Conservation (phyloP, 2,888 invertebrate species). For the Drosophila greeni region DNA sequence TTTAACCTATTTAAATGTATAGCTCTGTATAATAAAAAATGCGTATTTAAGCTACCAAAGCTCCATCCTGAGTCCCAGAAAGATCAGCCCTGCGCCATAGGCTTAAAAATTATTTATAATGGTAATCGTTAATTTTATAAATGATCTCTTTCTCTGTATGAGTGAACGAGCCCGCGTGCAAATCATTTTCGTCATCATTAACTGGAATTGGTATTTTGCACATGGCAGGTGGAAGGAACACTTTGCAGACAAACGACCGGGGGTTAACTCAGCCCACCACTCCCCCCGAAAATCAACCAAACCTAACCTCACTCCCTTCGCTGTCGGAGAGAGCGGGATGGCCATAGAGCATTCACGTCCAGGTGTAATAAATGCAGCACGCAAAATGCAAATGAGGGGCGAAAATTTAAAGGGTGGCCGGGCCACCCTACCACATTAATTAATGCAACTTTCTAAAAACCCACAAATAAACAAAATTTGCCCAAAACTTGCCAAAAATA, state of each 20-base stretch:
- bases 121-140: neutral
- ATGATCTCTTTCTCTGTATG: slow-evolving; percentile 6
- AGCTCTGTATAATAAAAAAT: neutral
- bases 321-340: slow-evolving; percentile 11
- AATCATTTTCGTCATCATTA: slow-evolving; percentile 43
- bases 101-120: neutral
- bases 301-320: slow-evolving; percentile 5
- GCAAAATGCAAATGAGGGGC: slow-evolving; percentile 63
- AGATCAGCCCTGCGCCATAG: neutral
- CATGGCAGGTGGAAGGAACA: slow-evolving; percentile 37
- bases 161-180: neutral
- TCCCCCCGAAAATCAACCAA: slow-evolving; percentile 16
- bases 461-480: slow-evolving; percentile 14
- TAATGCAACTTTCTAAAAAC: slow-evolving; percentile 44
- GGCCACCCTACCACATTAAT: slow-evolving; percentile 32
- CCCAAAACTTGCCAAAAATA: slow-evolving; percentile 34
- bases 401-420: slow-evolving; percentile 22
- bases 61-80: neutral
- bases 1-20: neutral
- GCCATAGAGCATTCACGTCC: slow-evolving; percentile 31
- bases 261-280: slow-evolving; percentile 28
- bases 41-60: no score
- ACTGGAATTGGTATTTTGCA: slow-evolving; percentile 36
- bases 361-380: slow-evolving; percentile 67
- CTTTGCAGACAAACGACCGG: slow-evolving; percentile 24